These are phyloP conservation scores for Discoglossus pictus DNA, from an alignment of 2,797 vertebrate genomes.

Conservation along the genomic window DNA sequence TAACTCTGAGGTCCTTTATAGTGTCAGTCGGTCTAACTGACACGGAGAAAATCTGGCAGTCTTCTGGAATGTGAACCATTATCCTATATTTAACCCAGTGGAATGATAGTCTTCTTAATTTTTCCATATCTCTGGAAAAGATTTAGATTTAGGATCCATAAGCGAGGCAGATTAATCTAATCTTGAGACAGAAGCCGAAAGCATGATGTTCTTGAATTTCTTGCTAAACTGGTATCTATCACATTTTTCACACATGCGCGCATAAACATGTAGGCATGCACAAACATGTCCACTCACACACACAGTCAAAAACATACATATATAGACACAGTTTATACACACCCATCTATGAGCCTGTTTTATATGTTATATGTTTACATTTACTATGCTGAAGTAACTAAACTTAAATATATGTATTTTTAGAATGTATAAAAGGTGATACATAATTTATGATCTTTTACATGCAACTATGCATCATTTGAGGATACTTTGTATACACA, in stretches of 20 bases:
- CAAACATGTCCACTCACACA: not conserved
- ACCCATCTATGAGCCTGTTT: too few species aligned
- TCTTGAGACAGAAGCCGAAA: not conserved
- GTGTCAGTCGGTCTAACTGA: constrained; percentile 70
- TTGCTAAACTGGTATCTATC: constrained; percentile 39
- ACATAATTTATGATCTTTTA: too few species aligned
- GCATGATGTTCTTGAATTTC: constrained; percentile 31
- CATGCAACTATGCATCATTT: too few species aligned
- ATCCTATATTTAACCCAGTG: constrained; percentile 74
- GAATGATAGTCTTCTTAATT: constrained; percentile 67
- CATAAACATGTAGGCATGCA: constrained; percentile 6
- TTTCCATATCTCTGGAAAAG: constrained; percentile 64
- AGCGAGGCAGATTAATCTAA: not conserved
- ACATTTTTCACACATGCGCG: constrained; percentile 16
- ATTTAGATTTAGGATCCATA: constrained; percentile 1
- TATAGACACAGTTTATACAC: too few species aligned
- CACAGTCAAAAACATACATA: too few species aligned
- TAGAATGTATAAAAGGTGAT: too few species aligned
- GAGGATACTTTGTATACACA: too few species aligned
- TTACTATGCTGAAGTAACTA: too few species aligned
- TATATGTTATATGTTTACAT: too few species aligned
- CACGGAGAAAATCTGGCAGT: constrained; percentile 69
- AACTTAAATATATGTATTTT: too few species aligned
- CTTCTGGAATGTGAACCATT: constrained; percentile 71
- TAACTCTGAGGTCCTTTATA: constrained; percentile 72